A percentile compares a stretch with the other conserved stretches of the same genome.
Conservation (phyloP, 2,113 vertebrate genomes). For the Hemichromis elongatus region DNA sequence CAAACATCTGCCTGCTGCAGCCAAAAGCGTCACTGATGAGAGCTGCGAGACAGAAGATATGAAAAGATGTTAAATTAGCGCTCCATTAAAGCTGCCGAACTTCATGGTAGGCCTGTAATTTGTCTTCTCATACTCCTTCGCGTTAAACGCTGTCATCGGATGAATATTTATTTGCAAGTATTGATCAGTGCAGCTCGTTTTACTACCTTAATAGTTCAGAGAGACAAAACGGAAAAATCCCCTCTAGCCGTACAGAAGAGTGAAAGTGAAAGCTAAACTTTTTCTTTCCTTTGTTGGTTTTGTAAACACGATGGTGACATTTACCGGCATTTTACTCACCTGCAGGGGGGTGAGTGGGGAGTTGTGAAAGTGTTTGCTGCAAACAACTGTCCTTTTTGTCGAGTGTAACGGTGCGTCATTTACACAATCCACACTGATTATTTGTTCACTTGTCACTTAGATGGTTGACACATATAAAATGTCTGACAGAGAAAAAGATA, state of each 20-base stretch:
- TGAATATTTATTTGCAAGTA: not conserved
- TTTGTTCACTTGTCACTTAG: not conserved
- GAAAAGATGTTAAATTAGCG: not conserved
- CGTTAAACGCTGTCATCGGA: not conserved
- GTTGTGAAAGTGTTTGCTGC: not conserved
- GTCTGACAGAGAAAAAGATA: not conserved
- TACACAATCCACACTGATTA: not conserved
- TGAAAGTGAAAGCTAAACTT: not conserved
- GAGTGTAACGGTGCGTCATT: not conserved
- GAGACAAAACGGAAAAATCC: not conserved
- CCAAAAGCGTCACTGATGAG: not conserved
- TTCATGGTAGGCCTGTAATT: not conserved
- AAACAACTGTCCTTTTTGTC: not conserved
- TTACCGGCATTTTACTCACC: not conserved
- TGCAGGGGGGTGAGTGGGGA: not conserved
- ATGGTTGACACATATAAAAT: not conserved
- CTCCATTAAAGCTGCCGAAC: not conserved
- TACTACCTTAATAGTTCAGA: not conserved
- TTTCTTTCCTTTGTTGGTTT: not conserved
- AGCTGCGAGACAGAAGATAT: not conserved
- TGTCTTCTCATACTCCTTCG: not conserved
- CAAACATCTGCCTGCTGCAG: not conserved
- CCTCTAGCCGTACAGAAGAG: rapidly evolving
- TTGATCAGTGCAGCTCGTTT: not conserved
- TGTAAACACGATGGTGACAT: not conserved